phyloP scores from a whole-genome alignment of 35 echinoderm and acorn worm genomes.

The Lytechinus pictus region DNA sequence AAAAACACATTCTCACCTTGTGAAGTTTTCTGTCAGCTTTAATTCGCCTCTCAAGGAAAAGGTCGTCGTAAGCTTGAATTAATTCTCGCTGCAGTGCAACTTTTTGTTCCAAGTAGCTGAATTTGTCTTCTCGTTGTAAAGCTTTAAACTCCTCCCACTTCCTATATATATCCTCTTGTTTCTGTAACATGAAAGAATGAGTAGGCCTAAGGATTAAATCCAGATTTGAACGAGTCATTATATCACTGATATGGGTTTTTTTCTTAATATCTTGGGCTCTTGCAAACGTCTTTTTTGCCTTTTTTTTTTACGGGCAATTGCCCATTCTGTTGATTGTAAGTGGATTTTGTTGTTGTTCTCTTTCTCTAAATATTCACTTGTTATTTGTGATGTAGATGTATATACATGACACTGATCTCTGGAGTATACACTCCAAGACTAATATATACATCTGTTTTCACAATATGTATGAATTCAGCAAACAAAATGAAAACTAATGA shows the following conservation, averaged over 20 bases:
- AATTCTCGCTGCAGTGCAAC: conserved; percentile 15
- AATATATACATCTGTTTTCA: background rate
- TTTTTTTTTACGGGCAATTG: too few species aligned
- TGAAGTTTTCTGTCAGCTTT: conserved; percentile 35
- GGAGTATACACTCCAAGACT: background rate
- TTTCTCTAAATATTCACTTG: too few species aligned
- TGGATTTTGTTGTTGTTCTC: too few species aligned
- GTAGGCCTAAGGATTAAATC: too few species aligned
- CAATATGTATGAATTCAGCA: background rate
- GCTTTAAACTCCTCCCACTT: conserved; percentile 49
- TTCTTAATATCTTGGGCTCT: too few species aligned
- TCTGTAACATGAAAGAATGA: background rate
- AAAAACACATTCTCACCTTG: background rate
- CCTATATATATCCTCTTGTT: background rate
- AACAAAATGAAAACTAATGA: background rate
- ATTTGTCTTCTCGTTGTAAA: conserved; percentile 43
- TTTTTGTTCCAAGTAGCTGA: conserved; percentile 16
- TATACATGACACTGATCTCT: too few species aligned
- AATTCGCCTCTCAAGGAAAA: conserved; percentile 6
- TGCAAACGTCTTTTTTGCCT: too few species aligned
- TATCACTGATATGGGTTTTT: too few species aligned
- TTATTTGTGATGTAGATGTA: too few species aligned
- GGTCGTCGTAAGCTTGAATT: conserved; percentile 23
- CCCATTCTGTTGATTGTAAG: too few species aligned
- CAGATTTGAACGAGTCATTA: too few species aligned